Evolutionary conservation across 2,797 vertebrate species (phyloP), one percentile per base, ranked within the genome.

Genomic region (Psittacula derbiana): DNA sequence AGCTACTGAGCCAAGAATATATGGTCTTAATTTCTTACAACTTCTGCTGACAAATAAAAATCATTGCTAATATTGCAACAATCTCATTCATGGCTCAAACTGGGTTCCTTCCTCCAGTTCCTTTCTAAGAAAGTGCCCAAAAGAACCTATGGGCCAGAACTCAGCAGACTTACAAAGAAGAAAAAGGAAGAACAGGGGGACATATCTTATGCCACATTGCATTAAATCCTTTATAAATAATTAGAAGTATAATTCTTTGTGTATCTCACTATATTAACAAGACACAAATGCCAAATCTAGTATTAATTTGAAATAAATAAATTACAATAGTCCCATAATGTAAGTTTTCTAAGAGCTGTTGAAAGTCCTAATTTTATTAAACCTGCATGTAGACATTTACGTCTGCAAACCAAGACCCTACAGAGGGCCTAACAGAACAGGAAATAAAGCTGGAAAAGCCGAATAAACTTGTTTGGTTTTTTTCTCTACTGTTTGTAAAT

Each of bases 41-140:
- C 14, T 33, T 69, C 23, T 66, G 58, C 5, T 9, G 41, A 73
- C 21, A 47, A 69, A 79, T 23, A 62, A 64, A 49, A 76, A 11
- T 21, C 46, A 43, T 20, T 1, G 0, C 1, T n/a, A 55, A 41
- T 15, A 33, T 0, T 53, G 20, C 46, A 28, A 23, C 33, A 33
- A 47, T 2, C 19, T 33, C 23, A n/a, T 1, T 31, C 9, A 2
- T 5, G 9, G 80, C 40, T 80, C 21, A 31, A 44, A 24, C 28
- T 10, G 8, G 31, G 58, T 61, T 47, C 31, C 60, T 27, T 82
- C 43, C 36, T 79, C n/a, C 52, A 90, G 40, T 7, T 88, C 40
- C 28, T 62, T 86, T 49, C 40, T 17, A 55, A 52, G 76, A 57
- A 8, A 44, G 28, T 40, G 75, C 27, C 67, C 57, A 28, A 60